A percentile compares a stretch with the other conserved stretches of the same genome.
Evolutionary conservation across 2,113 vertebrate species (phyloP).

Genomic region (Cyprinodon variegatus): DNA sequence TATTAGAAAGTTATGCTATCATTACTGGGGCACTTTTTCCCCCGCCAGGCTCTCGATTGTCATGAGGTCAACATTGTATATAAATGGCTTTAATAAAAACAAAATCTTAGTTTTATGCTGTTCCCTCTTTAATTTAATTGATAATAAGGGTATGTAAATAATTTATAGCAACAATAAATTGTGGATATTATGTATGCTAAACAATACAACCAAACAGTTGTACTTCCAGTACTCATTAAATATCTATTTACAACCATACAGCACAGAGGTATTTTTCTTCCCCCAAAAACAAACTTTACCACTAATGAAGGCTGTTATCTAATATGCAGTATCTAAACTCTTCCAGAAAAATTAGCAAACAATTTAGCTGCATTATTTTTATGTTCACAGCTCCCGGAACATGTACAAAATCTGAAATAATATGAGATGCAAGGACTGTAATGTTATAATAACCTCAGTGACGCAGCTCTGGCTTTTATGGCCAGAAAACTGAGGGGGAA

Average conservation of each 20-base stretch:
- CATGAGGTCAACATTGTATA: neutral
- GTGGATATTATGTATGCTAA: slow-evolving; percentile 37
- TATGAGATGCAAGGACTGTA: slow-evolving; percentile 43
- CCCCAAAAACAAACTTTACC: slow-evolving; percentile 24
- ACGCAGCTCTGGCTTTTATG: slow-evolving; percentile 52
- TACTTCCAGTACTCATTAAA: slow-evolving; percentile 35
- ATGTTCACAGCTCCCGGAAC: neutral
- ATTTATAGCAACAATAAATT: slow-evolving; percentile 34
- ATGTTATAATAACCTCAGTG: slow-evolving; percentile 51
- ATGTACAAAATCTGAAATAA: slow-evolving; percentile 39
- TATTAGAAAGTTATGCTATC: too few relatives aligned
- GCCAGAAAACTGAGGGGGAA: slow-evolving; percentile 49
- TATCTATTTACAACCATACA: slow-evolving; percentile 54
- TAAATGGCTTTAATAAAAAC: neutral
- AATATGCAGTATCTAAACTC: slow-evolving; percentile 1
- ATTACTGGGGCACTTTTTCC: too few relatives aligned
- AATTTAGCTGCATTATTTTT: slow-evolving; percentile 15
- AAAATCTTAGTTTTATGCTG: slow-evolving; percentile 1
- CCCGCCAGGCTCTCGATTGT: too few relatives aligned
- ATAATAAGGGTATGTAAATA: slow-evolving; percentile 14
- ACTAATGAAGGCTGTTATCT: slow-evolving; percentile 29
- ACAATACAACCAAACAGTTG: slow-evolving; percentile 50
- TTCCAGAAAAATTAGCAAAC: slow-evolving; percentile 32
- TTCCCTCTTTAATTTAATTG: slow-evolving; percentile 6
- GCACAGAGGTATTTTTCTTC: slow-evolving; percentile 30